phyloP scores from a whole-genome alignment of 2,888 invertebrate species.

The Elmis aenea region DNA sequence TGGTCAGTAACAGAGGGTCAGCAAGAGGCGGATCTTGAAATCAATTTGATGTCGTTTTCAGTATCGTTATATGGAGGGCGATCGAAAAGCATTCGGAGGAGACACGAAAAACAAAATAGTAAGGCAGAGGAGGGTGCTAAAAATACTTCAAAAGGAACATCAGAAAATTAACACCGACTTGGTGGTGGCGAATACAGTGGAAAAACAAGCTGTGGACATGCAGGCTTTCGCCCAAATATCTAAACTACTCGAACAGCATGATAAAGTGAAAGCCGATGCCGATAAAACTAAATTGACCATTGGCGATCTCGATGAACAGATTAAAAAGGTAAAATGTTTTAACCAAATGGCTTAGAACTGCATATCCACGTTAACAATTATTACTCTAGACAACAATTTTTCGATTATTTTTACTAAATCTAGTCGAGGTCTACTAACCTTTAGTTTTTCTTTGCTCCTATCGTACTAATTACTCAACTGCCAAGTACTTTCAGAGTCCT shows the following conservation, averaged over 20 bases:
- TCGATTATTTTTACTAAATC: no score
- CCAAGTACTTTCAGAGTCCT: no score
- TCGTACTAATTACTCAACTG: no score
- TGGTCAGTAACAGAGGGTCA: no score
- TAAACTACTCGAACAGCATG: conserved; percentile 9
- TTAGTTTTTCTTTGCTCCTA: no score
- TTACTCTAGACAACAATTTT: no score
- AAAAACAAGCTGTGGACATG: conserved; percentile 51
- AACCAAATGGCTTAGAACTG: no score
- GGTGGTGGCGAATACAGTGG: conserved; percentile 57
- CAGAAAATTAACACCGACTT: conserved; percentile 59
- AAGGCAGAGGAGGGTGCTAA: conserved; percentile 60
- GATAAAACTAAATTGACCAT: conserved; percentile 9
- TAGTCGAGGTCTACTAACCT: no score
- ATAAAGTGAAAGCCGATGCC: conserved; percentile 6
- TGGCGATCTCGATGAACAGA: conserved; percentile 12
- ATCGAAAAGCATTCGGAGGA: conserved; percentile 64
- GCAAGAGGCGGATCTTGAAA: no score
- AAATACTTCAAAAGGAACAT: conserved; percentile 57
- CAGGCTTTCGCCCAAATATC: conserved; percentile 49
- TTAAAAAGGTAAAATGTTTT: conserved; percentile 14
- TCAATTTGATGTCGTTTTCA: no score
- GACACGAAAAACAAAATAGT: conserved; percentile 63
- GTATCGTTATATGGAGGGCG: conserved; percentile 79
- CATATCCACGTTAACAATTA: no score